phyloP scores from a whole-genome alignment of 2,888 invertebrate species.

The Therioaphis trifolii region DNA sequence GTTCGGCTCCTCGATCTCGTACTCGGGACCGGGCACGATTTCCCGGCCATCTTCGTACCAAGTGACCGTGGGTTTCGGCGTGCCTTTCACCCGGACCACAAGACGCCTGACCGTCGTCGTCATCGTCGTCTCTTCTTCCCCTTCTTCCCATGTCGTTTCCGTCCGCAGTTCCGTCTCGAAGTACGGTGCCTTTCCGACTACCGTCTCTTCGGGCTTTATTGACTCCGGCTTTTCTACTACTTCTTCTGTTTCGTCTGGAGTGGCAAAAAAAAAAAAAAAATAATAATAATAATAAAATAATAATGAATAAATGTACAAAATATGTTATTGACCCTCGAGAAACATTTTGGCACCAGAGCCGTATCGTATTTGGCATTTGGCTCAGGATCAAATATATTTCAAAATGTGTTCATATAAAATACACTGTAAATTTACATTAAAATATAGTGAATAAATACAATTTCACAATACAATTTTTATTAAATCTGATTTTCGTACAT shows the following conservation, averaged over 20 bases:
- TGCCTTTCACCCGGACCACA: constrained; percentile 73
- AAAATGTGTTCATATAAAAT: too few relatives aligned
- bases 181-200: constrained; percentile 35
- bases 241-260: constrained; percentile 25
- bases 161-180: constrained; percentile 48
- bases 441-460: too few relatives aligned
- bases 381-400: too few relatives aligned
- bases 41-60: constrained; percentile 83
- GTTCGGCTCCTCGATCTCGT: constrained; percentile 73
- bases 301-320: too few relatives aligned
- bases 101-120: constrained; percentile 5
- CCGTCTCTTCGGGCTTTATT: neutral
- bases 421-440: too few relatives aligned
- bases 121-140: constrained; percentile 38
- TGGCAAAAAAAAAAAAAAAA: neutral
- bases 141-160: constrained; percentile 53
- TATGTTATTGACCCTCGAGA: too few relatives aligned
- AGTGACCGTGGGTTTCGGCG: constrained; percentile 82
- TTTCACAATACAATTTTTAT: too few relatives aligned
- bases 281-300: too few relatives aligned
- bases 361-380: too few relatives aligned
- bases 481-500: too few relatives aligned
- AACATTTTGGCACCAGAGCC: too few relatives aligned
- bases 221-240: neutral
- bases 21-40: constrained; percentile 76